Conservation (phyloP, 1,140 invertebrate species). For the Drosophila nebulosa region DNA sequence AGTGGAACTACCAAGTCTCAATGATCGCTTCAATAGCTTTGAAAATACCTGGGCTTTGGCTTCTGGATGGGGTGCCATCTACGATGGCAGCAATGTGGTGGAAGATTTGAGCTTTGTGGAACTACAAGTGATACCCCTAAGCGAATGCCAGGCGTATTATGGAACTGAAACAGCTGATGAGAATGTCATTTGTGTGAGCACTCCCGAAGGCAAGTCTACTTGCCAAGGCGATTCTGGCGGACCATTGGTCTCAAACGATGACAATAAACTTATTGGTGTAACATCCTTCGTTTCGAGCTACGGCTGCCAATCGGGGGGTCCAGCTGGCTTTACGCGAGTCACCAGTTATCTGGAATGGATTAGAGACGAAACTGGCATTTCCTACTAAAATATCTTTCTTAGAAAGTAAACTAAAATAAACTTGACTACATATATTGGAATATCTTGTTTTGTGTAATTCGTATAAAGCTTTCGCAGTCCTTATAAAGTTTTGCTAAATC, state of each 20-base stretch:
- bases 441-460: background rate
- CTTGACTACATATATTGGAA: background rate
- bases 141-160: constrained; percentile 34
- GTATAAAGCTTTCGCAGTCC: background rate
- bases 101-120: constrained; percentile 29
- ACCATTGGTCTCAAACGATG: constrained; percentile 46
- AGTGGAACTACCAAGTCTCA: constrained; percentile 48
- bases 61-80: constrained; percentile 51
- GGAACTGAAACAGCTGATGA: constrained; percentile 29
- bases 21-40: constrained; percentile 44
- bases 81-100: constrained; percentile 43
- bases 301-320: constrained; percentile 82
- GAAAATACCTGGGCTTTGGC: constrained; percentile 36
- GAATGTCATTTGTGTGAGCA: constrained; percentile 42
- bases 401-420: background rate
- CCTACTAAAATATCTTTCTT: constrained; percentile 28
- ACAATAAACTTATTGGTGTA: constrained; percentile 80
- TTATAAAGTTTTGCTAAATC: background rate
- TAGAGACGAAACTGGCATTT: constrained; percentile 81
- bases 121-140: constrained; percentile 22
- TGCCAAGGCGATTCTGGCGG: constrained; percentile 61
- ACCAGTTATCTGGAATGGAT: constrained; percentile 83
- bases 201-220: constrained; percentile 49
- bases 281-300: constrained; percentile 81
- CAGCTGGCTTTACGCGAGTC: constrained; percentile 83